Conservation (phyloP, 2,888 invertebrate genomes). For the Tipula confusa region DNA sequence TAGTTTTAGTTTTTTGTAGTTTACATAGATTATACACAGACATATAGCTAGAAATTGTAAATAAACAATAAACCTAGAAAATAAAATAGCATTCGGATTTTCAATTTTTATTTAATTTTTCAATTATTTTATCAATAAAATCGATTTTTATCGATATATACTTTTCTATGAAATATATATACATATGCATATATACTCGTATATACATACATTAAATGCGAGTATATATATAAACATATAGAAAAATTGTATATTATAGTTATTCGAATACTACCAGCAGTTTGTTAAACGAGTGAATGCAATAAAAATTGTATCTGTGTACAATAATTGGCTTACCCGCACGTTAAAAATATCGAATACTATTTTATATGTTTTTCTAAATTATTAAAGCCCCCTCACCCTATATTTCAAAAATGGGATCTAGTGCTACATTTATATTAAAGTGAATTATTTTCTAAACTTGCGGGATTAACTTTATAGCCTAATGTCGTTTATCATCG, state of each 20-base stretch:
- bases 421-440: not conserved
- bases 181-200: not conserved
- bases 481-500: too few species aligned
- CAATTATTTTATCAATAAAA: constrained; percentile 25
- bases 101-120: constrained; percentile 25
- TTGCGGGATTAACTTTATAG: too few species aligned
- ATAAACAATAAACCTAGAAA: not conserved
- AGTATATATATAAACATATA: not conserved
- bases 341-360: not conserved
- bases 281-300: not conserved
- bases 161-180: not conserved
- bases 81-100: not conserved
- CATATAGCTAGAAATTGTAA: not conserved
- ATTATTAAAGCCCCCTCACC: too few species aligned
- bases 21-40: not conserved
- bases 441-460: not conserved
- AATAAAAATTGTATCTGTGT: not conserved
- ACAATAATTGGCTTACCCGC: not conserved
- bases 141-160: not conserved
- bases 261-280: not conserved
- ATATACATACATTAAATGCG: not conserved
- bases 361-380: not conserved
- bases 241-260: not conserved
- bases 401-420: not conserved
- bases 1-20: too few species aligned